Base-by-base conservation (phyloP, 2,113 vertebrate species). In the Okapia johnstoni region DNA sequence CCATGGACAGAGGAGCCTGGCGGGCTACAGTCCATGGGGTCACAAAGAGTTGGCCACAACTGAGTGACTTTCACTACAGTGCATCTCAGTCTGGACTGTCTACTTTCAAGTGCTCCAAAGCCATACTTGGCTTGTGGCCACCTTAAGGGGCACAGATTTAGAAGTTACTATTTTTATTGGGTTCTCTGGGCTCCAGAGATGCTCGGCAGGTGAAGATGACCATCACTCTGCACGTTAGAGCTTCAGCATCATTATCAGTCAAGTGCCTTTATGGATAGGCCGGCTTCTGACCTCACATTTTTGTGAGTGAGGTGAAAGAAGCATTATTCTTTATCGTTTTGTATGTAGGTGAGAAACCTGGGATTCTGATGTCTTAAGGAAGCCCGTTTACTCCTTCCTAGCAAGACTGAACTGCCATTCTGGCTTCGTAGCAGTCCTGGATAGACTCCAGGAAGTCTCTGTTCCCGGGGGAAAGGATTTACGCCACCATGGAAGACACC, bases 71-170 rank as follows among this genome's bases (percentile, higher is more conserved):
- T 23, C 66, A 40, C 10, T 36, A 12, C 1, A 7, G 70, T 1
- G 2, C 25, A 2, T 66, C 76, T 43, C 36, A 33, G 0, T n/a
- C 4, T 3, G 58, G 46, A 43, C 7, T 17, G 1, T 26, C 50
- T 14, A 4, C 70, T 30, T 80, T n/a, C 48, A 14, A 3, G 9
- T 8, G 77, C 26, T 55, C 8, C 0, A 16, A 4, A 48, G 50
- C 30, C 57, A 7, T 9, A 0, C 0, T 9, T 6, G 55, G 23
- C 90, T 63, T 1, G 5, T 43, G 55, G 19, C 36, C 4, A 1
- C n/a, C 5, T 1, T 9, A 5, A 21, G 12, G 81, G 17, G 23
- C 1, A 1, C 5, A 0, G 28, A 3, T 46, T 70, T 25, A 46
- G 57, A 28, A 55, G 57, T 9, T 43, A 7, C 58, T 40, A 0